Evolutionary conservation across 2,113 vertebrate genomes (phyloP), one percentile per base, ranked within the genome.

Genomic region (Arvicanthis niloticus): DNA sequence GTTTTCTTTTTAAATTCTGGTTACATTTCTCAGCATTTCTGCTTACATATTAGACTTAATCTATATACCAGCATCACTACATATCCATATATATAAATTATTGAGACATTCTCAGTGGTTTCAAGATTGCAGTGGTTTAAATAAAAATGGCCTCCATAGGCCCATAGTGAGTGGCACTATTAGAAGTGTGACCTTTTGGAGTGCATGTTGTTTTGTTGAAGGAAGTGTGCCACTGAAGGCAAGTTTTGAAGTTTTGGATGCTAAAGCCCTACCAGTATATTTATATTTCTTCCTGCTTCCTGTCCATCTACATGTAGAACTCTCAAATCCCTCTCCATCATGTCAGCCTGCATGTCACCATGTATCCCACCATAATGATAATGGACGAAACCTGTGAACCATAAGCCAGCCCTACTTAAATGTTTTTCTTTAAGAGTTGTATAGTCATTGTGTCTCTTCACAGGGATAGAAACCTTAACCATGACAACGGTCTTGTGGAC

Each of bases 1-100:
- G 58, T 13, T 19, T 51, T 78, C 21, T 77, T 56, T 96, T 0
- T 82, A 37, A 31, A 16, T 72, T 72, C 60, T 53, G 75, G n/a
- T 72, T 34, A 75, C 7, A 78, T 88, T 77, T 90, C 19, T 96
- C 21, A 95, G 9, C 45, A 92, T 92, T 37, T 80, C 89, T 68
- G 11, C 16, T 65, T 88, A 92, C 12, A 37, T 56, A 62, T 94
- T 77, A 24, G 31, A 34, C 60, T 58, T 58, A 62, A 62, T 62
- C 2, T 62, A 24, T 96, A n/a, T 9, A 94, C 81, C 19, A 85
- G 19, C 13, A 72, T 24, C 58, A 70, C 7, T 8, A 96, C 40
- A 58, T 80, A 85, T 37, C 84, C 40, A 13, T 78, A 68, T 62
- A 92, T 7, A 60, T 1, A 48, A 15, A 4, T 0, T 76, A 31